Evolutionary conservation across 2,113 vertebrate genomes (phyloP).

Genomic region (Myotis davidii): DNA sequence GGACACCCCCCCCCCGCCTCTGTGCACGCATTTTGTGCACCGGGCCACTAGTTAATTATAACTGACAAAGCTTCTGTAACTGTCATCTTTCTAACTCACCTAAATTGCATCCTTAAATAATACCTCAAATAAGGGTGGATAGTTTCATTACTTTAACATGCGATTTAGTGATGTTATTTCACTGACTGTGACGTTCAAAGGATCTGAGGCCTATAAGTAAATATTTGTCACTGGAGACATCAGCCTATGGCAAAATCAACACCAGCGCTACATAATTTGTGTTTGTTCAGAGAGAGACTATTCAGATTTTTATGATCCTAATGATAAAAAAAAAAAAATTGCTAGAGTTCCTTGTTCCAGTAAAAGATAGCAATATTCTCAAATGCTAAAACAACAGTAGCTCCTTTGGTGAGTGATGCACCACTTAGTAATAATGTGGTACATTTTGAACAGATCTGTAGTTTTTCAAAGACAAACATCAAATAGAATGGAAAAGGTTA

Average conservation of each 20-base stretch:
- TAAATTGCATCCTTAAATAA: constrained; percentile 34
- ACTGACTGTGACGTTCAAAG: constrained; percentile 47
- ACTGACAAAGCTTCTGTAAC: constrained; percentile 53
- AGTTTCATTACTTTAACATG: constrained; percentile 51
- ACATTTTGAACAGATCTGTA: constrained; percentile 85
- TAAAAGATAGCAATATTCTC: constrained; percentile 74
- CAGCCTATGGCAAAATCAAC: not conserved
- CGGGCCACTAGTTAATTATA: not conserved
- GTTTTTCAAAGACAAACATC: constrained; percentile 91
- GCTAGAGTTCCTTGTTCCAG: constrained; percentile 65
- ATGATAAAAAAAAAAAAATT: constrained; percentile 77
- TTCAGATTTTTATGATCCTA: constrained; percentile 78
- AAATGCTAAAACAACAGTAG: constrained; percentile 83
- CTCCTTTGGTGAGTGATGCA: constrained; percentile 80
- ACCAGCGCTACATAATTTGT: not conserved
- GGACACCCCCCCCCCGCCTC: too few relatives aligned
- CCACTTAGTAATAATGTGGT: constrained; percentile 81
- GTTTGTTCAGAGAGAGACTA: constrained; percentile 56
- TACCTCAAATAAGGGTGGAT: constrained; percentile 28
- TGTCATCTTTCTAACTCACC: not conserved
- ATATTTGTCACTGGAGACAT: constrained; percentile 49
- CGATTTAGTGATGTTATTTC: constrained; percentile 45
- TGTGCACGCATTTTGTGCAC: too few relatives aligned
- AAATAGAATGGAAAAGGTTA: constrained; percentile 91
- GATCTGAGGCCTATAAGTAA: not conserved